Percentiles rank a stretch among this genome's conserved stretches.
Conservation (phyloP, 2,797 vertebrate species). For the Peromyscus eremicus region DNA sequence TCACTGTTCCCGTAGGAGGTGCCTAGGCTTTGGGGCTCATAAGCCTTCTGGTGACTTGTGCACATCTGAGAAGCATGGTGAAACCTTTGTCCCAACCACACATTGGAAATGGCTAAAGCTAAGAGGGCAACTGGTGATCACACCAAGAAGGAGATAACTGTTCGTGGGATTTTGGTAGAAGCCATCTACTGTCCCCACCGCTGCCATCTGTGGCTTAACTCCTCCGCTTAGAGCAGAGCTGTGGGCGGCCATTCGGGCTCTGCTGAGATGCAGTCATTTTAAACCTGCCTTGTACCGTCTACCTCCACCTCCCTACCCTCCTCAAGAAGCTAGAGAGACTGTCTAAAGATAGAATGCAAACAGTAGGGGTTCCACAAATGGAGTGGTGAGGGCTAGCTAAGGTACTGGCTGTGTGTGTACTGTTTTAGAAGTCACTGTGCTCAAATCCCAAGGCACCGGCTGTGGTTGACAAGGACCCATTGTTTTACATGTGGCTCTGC, state of each 20-base stretch:
- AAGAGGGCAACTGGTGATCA: background rate
- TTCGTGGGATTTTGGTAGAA: background rate
- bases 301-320: background rate
- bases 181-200: background rate
- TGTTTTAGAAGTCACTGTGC: background rate
- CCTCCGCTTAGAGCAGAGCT: background rate
- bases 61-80: background rate
- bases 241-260: background rate
- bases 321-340: constrained; percentile 38
- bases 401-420: too few species aligned
- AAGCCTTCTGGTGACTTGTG: background rate
- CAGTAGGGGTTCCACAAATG: background rate
- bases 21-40: background rate
- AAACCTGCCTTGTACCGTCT: background rate
- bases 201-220: background rate
- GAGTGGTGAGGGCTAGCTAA: background rate
- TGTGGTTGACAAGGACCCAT: background rate
- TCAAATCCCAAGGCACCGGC: background rate
- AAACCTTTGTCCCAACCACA: background rate
- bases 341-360: background rate
- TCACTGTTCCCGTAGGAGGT: background rate
- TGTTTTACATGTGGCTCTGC: background rate
- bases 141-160: background rate
- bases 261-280: background rate
- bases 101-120: background rate